These are phyloP conservation scores for Strix occidentalis DNA, from an alignment of 2,797 vertebrate species.

Conservation along the genomic window DNA sequence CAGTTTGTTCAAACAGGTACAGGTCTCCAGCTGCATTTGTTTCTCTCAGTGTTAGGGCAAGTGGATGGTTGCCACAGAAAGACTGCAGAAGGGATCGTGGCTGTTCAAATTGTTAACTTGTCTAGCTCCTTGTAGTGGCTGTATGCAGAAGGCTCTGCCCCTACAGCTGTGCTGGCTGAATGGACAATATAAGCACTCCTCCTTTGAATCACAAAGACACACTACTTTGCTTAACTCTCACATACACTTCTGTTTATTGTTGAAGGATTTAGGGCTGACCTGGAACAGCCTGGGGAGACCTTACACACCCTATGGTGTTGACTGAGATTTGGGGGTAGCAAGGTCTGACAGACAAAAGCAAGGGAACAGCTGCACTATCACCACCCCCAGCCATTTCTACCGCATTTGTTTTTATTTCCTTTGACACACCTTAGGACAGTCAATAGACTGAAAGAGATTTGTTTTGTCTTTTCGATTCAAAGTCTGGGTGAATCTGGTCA, in stretches of 20 bases:
- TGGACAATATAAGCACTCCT: neutral
- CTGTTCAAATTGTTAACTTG: neutral
- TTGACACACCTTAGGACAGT: neutral
- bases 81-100: accelerated
- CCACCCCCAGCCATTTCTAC: neutral
- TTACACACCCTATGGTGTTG: neutral
- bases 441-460: neutral
- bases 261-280: neutral
- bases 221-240: neutral
- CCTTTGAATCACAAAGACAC: neutral
- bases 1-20: neutral
- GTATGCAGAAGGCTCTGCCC: neutral
- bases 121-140: neutral
- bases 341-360: neutral
- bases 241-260: accelerated
- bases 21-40: neutral
- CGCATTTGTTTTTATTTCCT: neutral
- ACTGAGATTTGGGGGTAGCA: neutral
- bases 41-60: neutral
- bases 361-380: neutral
- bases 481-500: neutral
- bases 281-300: neutral
- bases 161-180: neutral
- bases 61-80: neutral
- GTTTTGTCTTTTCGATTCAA: neutral